These are phyloP conservation scores for Lepus americanus DNA, from an alignment of 2,113 vertebrate genomes.

Conservation along the genomic window DNA sequence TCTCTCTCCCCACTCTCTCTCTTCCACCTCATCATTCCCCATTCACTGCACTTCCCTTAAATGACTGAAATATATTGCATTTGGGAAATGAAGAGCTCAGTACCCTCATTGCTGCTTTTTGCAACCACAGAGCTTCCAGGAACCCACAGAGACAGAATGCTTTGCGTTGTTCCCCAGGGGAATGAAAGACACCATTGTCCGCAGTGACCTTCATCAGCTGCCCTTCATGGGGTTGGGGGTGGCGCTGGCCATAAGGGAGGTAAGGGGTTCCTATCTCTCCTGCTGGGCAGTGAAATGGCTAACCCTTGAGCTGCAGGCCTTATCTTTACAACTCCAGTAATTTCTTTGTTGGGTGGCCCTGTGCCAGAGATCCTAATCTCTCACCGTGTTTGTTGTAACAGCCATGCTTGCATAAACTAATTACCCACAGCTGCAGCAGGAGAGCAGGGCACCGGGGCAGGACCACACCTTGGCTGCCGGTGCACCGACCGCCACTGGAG, in stretches of 20 bases:
- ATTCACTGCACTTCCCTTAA: background rate
- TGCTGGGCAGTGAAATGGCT: background rate
- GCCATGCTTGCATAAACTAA: accelerated
- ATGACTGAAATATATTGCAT: background rate
- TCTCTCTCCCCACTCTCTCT: too few species aligned
- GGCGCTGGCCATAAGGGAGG: background rate
- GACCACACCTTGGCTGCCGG: background rate
- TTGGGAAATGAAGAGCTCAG: background rate
- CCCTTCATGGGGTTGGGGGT: background rate
- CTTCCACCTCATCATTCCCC: background rate
- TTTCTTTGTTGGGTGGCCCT: slow-evolving; percentile 19
- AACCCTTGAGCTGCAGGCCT: background rate
- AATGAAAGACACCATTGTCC: background rate
- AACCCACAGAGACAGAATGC: background rate
- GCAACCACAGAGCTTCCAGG: background rate
- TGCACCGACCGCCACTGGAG: too few species aligned
- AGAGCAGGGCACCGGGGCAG: too few species aligned
- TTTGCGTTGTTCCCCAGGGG: background rate
- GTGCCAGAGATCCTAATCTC: slow-evolving; percentile 3
- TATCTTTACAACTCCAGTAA: slow-evolving; percentile 28
- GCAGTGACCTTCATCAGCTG: background rate
- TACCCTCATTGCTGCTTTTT: background rate
- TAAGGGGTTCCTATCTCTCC: background rate
- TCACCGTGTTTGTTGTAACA: background rate
- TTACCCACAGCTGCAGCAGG: background rate